phyloP scores from a whole-genome alignment of 2,888 invertebrate species.

The Ectemnius continuus region DNA sequence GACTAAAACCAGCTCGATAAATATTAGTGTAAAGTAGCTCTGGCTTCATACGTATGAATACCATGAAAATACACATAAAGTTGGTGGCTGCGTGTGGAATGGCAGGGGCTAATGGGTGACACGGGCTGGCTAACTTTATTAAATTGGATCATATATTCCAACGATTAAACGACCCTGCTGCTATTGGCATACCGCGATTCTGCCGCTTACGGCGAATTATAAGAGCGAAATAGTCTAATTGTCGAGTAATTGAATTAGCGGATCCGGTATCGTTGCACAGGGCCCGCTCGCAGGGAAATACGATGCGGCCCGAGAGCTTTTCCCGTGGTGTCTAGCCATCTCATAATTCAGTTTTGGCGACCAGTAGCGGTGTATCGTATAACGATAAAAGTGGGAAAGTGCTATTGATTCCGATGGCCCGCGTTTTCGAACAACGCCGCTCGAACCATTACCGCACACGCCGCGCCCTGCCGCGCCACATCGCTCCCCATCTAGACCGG shows the following conservation, averaged over 20 bases:
- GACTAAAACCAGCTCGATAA: not conserved
- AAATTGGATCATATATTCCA: constrained; percentile 7
- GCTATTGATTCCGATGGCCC: constrained; percentile 14
- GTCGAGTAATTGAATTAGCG: not conserved
- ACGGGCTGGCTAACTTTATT: not conserved
- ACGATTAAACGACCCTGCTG: not conserved
- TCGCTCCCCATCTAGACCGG: not conserved
- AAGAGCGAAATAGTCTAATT: constrained; percentile 1
- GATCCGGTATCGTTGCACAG: not conserved
- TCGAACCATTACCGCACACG: not conserved
- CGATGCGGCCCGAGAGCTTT: not conserved
- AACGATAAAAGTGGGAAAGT: constrained; percentile 16
- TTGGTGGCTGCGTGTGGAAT: no score
- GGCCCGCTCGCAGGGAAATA: not conserved
- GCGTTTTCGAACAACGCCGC: constrained; percentile 13
- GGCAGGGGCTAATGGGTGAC: no score
- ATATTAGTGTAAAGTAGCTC: no score
- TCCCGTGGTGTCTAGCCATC: not conserved
- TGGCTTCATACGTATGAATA: no score
- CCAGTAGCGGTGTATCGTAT: constrained; percentile 8
- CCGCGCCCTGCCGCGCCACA: no score
- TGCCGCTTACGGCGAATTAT: not conserved
- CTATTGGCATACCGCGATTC: not conserved
- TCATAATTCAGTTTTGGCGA: not conserved
- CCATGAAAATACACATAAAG: no score